Evolutionary conservation across 2,113 vertebrate species (phyloP).

Genomic region (Aphyosemion australe): DNA sequence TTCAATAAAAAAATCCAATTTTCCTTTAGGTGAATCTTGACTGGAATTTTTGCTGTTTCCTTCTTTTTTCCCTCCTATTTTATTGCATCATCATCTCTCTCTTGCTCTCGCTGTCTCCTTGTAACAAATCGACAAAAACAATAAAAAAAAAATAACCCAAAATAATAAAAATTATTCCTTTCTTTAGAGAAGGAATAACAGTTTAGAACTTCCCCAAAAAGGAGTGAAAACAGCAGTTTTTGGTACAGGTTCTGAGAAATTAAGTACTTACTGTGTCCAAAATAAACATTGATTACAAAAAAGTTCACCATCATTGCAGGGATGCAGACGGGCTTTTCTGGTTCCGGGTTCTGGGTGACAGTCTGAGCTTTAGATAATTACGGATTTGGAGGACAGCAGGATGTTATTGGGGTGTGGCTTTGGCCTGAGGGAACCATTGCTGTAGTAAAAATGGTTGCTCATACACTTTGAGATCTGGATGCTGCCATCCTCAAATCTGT

Average conservation of each 20-base stretch:
- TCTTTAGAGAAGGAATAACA: neutral
- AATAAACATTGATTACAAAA: neutral
- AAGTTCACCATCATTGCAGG: neutral
- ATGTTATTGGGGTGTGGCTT: conserved; percentile 84
- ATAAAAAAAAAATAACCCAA: neutral
- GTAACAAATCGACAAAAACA: neutral
- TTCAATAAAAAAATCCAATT: too few relatives aligned
- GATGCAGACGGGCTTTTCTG: neutral
- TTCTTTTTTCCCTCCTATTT: neutral
- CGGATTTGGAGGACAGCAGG: conserved; percentile 83
- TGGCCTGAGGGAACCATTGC: conserved; percentile 86
- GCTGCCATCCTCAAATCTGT: conserved; percentile 54
- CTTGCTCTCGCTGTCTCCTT: neutral
- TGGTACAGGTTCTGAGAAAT: neutral
- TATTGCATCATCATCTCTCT: too few relatives aligned
- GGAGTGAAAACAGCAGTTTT: neutral
- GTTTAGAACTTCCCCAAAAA: neutral
- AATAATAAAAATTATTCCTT: neutral
- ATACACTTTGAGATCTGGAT: conserved; percentile 83
- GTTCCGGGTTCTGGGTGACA: neutral
- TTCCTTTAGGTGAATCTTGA: too few relatives aligned
- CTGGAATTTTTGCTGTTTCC: too few relatives aligned
- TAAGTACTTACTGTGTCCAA: neutral
- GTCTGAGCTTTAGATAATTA: conserved; percentile 77
- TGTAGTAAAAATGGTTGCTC: conserved; percentile 85